A percentile compares a stretch with the other conserved stretches of the same genome.
Evolutionary conservation across 2,113 vertebrate genomes (phyloP).

Genomic region (Clarias gariepinus): DNA sequence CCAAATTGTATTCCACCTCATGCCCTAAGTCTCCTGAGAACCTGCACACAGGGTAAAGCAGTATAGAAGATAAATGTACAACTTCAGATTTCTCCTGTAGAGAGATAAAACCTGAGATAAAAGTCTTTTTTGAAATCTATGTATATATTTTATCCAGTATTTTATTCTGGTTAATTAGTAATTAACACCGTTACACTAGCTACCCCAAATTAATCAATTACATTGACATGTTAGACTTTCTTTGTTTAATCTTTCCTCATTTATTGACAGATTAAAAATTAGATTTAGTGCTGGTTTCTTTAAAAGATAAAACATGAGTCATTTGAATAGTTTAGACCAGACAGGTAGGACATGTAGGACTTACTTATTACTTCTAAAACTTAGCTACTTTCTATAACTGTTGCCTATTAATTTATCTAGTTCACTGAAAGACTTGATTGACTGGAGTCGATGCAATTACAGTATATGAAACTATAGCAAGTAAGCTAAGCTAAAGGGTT

Average conservation of each 20-base stretch:
- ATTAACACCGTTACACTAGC: too few species aligned
- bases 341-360: background rate
- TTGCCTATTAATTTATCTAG: background rate
- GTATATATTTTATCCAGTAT: background rate
- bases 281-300: background rate
- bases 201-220: background rate
- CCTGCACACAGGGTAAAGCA: too few species aligned
- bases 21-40: too few species aligned
- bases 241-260: background rate
- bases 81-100: background rate
- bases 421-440: background rate
- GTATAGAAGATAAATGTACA: too few species aligned
- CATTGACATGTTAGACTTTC: background rate
- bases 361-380: background rate
- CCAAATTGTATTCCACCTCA: too few species aligned
- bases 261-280: background rate
- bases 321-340: too few species aligned
- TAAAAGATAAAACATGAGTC: too few species aligned
- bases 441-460: background rate
- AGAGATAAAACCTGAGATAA: background rate
- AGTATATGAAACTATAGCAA: background rate
- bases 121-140: background rate
- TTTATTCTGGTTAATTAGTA: background rate
- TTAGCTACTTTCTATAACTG: background rate
- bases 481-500: background rate